These are phyloP conservation scores for Spheniscus humboldti DNA, from an alignment of 2,797 vertebrate genomes.

Conservation along the genomic window DNA sequence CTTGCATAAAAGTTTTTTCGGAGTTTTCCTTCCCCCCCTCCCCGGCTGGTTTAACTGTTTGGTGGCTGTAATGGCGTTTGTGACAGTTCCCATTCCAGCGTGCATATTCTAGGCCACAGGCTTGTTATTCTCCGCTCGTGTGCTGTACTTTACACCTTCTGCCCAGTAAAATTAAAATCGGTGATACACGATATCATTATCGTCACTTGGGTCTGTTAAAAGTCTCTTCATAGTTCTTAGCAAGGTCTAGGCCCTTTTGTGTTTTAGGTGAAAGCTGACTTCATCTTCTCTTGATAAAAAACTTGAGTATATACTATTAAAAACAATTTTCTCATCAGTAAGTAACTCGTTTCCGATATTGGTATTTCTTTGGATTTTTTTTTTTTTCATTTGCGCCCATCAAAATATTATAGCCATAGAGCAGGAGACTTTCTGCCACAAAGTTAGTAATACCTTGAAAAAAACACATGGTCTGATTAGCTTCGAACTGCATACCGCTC, in stretches of 20 bases:
- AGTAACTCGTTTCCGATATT: not conserved
- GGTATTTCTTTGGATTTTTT: not conserved
- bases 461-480: not conserved
- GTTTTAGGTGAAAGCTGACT: not conserved
- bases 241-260: not conserved
- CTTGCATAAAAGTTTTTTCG: conserved; percentile 46
- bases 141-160: not conserved
- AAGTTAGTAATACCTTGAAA: not conserved
- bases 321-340: not conserved
- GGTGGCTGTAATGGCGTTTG: not conserved
- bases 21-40: not conserved
- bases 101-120: not conserved
- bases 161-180: not conserved
- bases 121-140: not conserved
- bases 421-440: not conserved
- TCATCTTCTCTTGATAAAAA: not conserved
- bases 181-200: not conserved
- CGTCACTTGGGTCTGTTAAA: not conserved
- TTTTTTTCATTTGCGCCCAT: not conserved
- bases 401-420: not conserved
- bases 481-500: not conserved
- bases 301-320: not conserved
- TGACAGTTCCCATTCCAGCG: not conserved
- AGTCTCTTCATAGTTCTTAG: not conserved
- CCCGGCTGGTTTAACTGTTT: conserved; percentile 51